Conservation (phyloP, 2,797 vertebrate species). For the Bovichtus diacanthus region DNA sequence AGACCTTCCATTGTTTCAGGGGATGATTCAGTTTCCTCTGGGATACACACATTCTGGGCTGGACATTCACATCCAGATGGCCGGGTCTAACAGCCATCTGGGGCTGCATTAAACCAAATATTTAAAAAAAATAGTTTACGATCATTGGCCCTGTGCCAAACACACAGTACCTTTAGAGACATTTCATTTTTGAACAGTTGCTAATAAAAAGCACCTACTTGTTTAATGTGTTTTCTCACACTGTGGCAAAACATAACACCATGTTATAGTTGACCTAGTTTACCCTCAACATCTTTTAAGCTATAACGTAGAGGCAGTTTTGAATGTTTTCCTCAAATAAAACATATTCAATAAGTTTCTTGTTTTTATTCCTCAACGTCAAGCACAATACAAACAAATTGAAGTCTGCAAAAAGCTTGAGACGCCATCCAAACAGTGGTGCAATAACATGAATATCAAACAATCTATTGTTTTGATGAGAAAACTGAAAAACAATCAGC, state of each 20-base stretch:
- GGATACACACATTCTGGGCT: slow-evolving; percentile 61
- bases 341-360: slow-evolving; percentile 28
- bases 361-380: slow-evolving; percentile 38
- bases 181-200: slow-evolving; percentile 31
- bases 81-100: slow-evolving; percentile 67
- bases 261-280: slow-evolving; percentile 26
- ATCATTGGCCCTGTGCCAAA: slow-evolving; percentile 56
- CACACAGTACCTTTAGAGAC: slow-evolving; percentile 37
- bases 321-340: slow-evolving; percentile 23
- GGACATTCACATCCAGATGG: slow-evolving; percentile 73
- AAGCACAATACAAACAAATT: slow-evolving; percentile 57
- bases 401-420: slow-evolving; percentile 37
- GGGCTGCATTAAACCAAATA: slow-evolving; percentile 56
- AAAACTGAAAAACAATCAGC: slow-evolving; percentile 45
- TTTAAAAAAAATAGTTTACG: slow-evolving; percentile 52
- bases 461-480: slow-evolving; percentile 44
- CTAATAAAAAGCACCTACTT: slow-evolving; percentile 27
- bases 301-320: neutral
- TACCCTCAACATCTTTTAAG: neutral
- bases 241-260: slow-evolving; percentile 6
- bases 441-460: slow-evolving; percentile 50
- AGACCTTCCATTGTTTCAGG: slow-evolving; percentile 33
- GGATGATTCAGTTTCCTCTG: slow-evolving; percentile 50
- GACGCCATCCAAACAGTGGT: slow-evolving; percentile 29
- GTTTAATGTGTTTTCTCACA: slow-evolving; percentile 39